These are phyloP conservation scores for Catalaphyllia jardinei DNA, from an alignment of 64 coral and sea anemone species.

Conservation along the genomic window DNA sequence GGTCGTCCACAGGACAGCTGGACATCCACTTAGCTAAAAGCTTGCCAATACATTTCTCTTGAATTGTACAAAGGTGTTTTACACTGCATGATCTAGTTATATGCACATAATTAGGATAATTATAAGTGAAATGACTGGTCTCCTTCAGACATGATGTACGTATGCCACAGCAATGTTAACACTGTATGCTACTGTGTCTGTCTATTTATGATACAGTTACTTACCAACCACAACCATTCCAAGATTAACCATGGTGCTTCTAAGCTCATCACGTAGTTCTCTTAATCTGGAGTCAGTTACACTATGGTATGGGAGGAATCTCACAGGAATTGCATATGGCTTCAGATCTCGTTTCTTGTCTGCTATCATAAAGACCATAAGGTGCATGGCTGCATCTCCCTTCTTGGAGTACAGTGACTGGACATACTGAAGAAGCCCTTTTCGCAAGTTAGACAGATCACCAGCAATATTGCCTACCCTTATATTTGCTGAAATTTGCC, in stretches of 20 bases:
- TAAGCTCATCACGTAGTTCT: constrained; percentile 23
- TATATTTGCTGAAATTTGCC: background rate
- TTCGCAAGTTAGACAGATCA: constrained; percentile 18
- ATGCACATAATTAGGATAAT: too few relatives aligned
- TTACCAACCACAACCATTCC: constrained; percentile 59
- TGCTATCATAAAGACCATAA: constrained; percentile 36
- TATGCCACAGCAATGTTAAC: background rate
- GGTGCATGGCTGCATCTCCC: constrained; percentile 23
- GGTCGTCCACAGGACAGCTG: too few relatives aligned
- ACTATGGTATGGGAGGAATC: constrained; percentile 2
- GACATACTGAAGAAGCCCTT: constrained; percentile 14
- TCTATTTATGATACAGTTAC: background rate
- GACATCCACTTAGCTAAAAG: too few relatives aligned
- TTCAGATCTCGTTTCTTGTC: constrained; percentile 45
- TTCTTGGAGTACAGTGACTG: constrained; percentile 48
- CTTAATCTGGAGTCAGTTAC: constrained; percentile 33
- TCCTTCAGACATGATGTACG: too few relatives aligned
- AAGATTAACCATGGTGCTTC: constrained; percentile 11
- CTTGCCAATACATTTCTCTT: too few relatives aligned
- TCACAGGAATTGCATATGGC: constrained; percentile 67
- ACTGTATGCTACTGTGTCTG: background rate
- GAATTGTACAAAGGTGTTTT: too few relatives aligned
- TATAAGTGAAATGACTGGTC: background rate
- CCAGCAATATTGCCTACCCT: constrained; percentile 24
- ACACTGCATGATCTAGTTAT: too few relatives aligned